phyloP scores from a whole-genome alignment of 2,113 vertebrate genomes.

The Antechinus flavipes region DNA sequence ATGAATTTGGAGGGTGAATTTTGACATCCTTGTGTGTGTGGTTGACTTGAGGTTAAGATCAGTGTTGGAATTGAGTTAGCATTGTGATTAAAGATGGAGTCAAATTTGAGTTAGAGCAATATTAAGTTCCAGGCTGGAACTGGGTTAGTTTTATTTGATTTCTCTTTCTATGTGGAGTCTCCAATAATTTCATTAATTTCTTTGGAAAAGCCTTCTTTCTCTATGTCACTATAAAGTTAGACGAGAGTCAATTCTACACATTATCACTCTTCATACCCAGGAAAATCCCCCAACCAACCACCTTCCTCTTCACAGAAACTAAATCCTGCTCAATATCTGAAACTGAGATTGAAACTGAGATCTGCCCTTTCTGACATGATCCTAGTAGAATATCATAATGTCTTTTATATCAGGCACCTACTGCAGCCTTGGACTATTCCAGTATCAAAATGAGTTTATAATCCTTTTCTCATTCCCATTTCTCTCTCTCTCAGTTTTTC shows the following conservation, averaged over 20 bases:
- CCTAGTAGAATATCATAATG: not conserved
- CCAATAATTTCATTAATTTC: constrained; percentile 45
- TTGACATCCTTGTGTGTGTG: not conserved
- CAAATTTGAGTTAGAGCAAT: constrained; percentile 22
- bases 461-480: not conserved
- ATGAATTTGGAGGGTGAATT: not conserved
- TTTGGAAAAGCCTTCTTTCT: constrained; percentile 40
- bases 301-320: constrained; percentile 68
- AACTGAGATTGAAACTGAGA: constrained; percentile 77
- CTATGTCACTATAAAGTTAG: constrained; percentile 9
- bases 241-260: constrained; percentile 41
- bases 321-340: constrained; percentile 71
- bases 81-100: constrained; percentile 61
- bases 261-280: constrained; percentile 64
- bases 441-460: not conserved
- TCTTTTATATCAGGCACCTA: not conserved
- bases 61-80: constrained; percentile 4
- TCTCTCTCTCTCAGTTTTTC: not conserved
- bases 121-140: constrained; percentile 25
- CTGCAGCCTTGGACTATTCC: not conserved
- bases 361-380: constrained; percentile 39
- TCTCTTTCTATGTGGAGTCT: not conserved
- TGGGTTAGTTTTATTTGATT: constrained; percentile 27
- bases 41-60: constrained; percentile 36
- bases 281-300: constrained; percentile 71